These are phyloP conservation scores for Pollenia labialis DNA, from an alignment of 2,888 invertebrate species.

Conservation along the genomic window DNA sequence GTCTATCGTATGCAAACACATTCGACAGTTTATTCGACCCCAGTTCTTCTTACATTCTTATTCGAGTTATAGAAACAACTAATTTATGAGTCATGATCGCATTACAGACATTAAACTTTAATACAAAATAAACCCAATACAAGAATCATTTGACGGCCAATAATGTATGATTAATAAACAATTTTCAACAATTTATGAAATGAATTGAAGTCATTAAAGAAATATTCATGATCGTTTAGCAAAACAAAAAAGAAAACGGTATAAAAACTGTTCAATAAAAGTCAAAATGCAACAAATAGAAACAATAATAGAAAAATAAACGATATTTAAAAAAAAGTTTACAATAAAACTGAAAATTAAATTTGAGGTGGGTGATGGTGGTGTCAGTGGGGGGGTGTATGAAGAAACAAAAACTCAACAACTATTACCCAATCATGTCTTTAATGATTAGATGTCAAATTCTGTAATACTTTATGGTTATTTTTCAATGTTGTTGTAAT, in stretches of 20 bases:
- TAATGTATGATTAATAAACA: conserved; percentile 61
- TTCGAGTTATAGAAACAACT: not conserved
- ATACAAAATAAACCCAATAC: conserved; percentile 32
- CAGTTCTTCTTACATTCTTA: not conserved
- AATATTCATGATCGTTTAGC: conserved; percentile 41
- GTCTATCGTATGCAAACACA: too few species aligned
- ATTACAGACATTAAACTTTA: conserved; percentile 12
- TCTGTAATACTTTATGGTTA: conserved; percentile 58
- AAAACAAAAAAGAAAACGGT: not conserved
- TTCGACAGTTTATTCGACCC: too few species aligned
- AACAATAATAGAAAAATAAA: conserved; percentile 3
- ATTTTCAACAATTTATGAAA: conserved; percentile 49
- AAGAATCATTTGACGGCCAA: conserved; percentile 48
- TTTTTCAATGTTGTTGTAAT: conserved; percentile 56
- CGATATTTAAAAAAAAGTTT: conserved; percentile 11
- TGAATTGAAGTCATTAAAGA: conserved; percentile 54
- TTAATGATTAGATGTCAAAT: conserved; percentile 69
- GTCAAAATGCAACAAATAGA: conserved; percentile 31
- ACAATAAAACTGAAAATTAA: conserved; percentile 14
- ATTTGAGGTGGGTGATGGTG: not conserved
- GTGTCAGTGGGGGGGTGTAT: conserved; percentile 5
- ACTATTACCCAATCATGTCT: conserved; percentile 66
- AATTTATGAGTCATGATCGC: conserved; percentile 32
- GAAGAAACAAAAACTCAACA: conserved; percentile 23
- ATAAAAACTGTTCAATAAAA: conserved; percentile 39